A percentile compares a stretch with the other conserved stretches of the same genome.
phyloP scores from a whole-genome alignment of 1,140 invertebrate species.

The Parasteatoda tepidariorum region DNA sequence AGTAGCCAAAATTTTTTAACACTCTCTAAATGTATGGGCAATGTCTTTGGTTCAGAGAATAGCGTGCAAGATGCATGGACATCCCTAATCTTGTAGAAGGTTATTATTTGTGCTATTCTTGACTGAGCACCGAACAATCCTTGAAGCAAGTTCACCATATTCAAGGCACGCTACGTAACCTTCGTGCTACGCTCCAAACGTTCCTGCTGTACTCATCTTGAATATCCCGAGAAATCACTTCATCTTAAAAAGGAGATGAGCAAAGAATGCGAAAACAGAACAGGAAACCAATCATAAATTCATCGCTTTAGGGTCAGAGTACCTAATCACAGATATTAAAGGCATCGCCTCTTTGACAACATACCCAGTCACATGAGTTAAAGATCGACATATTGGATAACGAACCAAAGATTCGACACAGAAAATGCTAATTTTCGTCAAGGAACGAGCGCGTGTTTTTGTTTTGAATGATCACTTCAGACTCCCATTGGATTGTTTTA shows the following conservation, averaged over 20 bases:
- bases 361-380: too few relatives aligned
- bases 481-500: too few relatives aligned
- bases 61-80: conserved; percentile 38
- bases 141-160: conserved; percentile 40
- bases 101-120: conserved; percentile 42
- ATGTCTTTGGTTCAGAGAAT: neutral
- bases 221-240: neutral
- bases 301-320: conserved; percentile 1
- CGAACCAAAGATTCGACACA: too few relatives aligned
- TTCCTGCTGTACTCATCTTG: neutral
- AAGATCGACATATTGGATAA: neutral
- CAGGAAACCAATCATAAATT: conserved; percentile 28
- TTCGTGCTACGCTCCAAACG: conserved; percentile 20
- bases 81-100: conserved; percentile 32
- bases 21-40: neutral
- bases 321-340: conserved; percentile 24
- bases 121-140: conserved; percentile 46
- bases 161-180: conserved; percentile 25
- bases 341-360: too few relatives aligned
- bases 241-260: neutral
- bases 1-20: too few relatives aligned
- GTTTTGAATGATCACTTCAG: too few relatives aligned
- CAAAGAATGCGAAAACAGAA: conserved; percentile 2
- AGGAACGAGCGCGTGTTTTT: too few relatives aligned
- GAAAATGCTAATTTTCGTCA: too few relatives aligned